Base-by-base conservation (phyloP, 2,888 invertebrate species). In the Dorcus hopei region DNA sequence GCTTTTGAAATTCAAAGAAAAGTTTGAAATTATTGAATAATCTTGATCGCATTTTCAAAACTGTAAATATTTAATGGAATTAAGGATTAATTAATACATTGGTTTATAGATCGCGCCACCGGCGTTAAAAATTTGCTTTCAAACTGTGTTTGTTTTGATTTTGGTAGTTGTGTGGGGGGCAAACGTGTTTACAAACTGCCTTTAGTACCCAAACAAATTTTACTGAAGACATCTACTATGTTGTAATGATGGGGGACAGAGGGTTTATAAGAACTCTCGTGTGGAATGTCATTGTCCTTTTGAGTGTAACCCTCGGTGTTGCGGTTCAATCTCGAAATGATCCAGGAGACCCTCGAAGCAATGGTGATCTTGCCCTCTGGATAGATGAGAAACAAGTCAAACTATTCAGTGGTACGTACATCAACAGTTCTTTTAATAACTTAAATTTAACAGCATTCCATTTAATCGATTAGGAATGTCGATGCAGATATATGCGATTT, bases 371-470 rank as follows among this genome's bases (percentile, higher is more conserved):
- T 64, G 90, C 91, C 54, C 80, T 95, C 60, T 95, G 94, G 94
- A 94, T 95, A 72, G 93, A 93, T 77, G 91, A 92, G 74, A 89
- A 91, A 68, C 94, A 95, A 83, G 90, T 95, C 54, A 89, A 93
- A 80, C 89, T 91, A 86, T 90, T 94, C 71, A 93, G 92, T 78
- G 94, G 94, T 93, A 76, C 83, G 82, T 77, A 62, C 11, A 55
- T 9, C n/a, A 51, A 52, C 26, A 48, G 41, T 39, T 26, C 26
- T 1, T 33, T 33, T 33, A 33, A 33, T 33, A 33, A 3, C 19
- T 9, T 9, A 16, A 45, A 16, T n/a, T 49, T 49, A 38, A 26
- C 14, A 38, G 19, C 33, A 6, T 49, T 38, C 38, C n/a, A 3
- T 33, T 33, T 33, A 4, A 33, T 33, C 26, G 3, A 33, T 33